Evolutionary conservation across 2,888 invertebrate genomes (phyloP), one percentile per base, ranked within the genome.

Genomic region (Hydrotaea diabolus): DNA sequence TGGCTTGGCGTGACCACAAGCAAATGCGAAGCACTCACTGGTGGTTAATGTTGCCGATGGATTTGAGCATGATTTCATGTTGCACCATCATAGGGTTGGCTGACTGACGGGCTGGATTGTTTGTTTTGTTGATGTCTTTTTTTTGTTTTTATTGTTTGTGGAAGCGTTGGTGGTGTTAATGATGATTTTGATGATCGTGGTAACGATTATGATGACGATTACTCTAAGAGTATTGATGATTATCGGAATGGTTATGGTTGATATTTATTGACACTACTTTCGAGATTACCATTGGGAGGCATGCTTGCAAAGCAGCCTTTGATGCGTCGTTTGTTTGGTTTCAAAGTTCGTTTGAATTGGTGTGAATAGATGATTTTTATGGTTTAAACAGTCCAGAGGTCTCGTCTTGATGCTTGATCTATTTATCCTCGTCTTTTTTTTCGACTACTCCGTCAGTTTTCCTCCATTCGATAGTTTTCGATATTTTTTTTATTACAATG

Each of bases 121-220:
- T 57, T 79, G 23, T 55, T 31, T 31, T 31, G 31, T 31, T 2
- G 2, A 7, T 31, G 31, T 31, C 3, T 31, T 31, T 2, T 55
- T 80, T 73, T 57, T 31, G 23, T 15, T 77, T 69, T 77, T 79
- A 76, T 85, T 86, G 79, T 85, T 80, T 83, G 86, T 88, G 88
- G 49, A 55, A 15, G 19, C 1, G 57, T 73, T 39, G 53, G 59
- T 90, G 81, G 88, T 89, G 91, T 87, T 87, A 89, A 87, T 86
- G 86, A 91, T 85, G 86, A 84, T 86, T 87, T 87, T 86, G 86
- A 87, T 87, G 85, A 85, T 73, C 79, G 59, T 77, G 57, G 43
- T 39, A 77, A 43, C 72, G 66, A 71, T 82, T 80, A 77, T 74
- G 69, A 26, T 82, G 82, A 77, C 77, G 74, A 82, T 82, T 85